These are phyloP conservation scores for Psophia crepitans DNA, from an alignment of 2,113 vertebrate genomes.

Conservation along the genomic window DNA sequence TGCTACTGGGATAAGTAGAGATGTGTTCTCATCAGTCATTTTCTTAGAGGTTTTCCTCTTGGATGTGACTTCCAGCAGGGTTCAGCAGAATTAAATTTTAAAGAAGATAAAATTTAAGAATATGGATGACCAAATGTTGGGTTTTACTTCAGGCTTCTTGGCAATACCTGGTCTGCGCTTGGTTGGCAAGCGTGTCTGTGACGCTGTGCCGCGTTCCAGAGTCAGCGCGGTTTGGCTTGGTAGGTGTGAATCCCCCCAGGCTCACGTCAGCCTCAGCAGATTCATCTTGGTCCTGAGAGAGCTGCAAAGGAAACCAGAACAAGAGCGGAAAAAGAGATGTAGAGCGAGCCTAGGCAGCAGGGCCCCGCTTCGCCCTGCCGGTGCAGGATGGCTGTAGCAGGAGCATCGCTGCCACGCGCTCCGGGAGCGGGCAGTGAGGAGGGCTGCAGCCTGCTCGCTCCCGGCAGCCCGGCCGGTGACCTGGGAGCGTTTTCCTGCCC, in stretches of 20 bases:
- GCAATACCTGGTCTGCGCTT: conserved; percentile 27
- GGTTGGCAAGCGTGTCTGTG: not conserved
- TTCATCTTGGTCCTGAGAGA: not conserved
- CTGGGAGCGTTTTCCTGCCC: not conserved
- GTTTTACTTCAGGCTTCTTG: conserved; percentile 53
- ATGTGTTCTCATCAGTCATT: not conserved
- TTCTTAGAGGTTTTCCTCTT: conserved; percentile 17
- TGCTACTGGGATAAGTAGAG: not conserved
- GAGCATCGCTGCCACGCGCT: accelerated
- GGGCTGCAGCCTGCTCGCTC: not conserved
- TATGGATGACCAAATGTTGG: conserved; percentile 57
- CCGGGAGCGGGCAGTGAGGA: not conserved
- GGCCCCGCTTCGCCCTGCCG: not conserved
- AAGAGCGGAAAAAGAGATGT: not conserved
- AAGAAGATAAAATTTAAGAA: conserved; percentile 22
- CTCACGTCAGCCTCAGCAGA: not conserved
- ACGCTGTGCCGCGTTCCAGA: not conserved
- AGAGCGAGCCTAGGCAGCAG: not conserved
- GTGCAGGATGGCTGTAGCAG: not conserved
- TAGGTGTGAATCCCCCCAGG: conserved; percentile 23
- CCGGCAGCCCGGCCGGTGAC: accelerated
- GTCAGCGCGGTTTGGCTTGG: not conserved
- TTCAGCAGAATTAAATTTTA: conserved; percentile 5
- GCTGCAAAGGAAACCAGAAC: not conserved
- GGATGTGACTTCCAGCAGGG: not conserved